Evolutionary conservation across 2,888 invertebrate genomes (phyloP), one percentile per base, ranked within the genome.

Genomic region (Zaprionus bogoriensis): DNA sequence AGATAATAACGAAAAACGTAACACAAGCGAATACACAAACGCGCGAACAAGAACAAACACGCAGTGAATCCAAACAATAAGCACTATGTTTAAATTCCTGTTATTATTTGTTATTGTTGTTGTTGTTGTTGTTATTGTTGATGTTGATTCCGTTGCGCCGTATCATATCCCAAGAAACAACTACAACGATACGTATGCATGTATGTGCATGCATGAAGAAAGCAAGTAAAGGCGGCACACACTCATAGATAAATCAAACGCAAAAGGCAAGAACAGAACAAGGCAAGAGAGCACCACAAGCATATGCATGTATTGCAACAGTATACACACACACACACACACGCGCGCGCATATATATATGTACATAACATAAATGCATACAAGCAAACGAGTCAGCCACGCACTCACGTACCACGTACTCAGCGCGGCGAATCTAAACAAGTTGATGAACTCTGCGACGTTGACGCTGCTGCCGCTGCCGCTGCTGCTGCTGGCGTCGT

Each of bases 361-460:
- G 63, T 51, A 67, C 32, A 71, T 45, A 41, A 5, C 32, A 39
- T n/a, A 39, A 27, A 66, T 57, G 55, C 46, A 76, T 14, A 59
- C 47, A 57, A 14, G 42, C 54, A 65, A 62, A 67, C 65, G 55
- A 75, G 58, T 61, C 69, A 86, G 66, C 60, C 73, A 77, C 70
- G 75, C 78, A 81, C 81, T 81, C 84, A 80, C 84, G 77, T 71
- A 73, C 70, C 84, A 80, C 84, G 77, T 71, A 73, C 71, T 70
- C 70, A 74, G 53, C 63, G 54, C 75, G 67, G 48, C 76, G 76
- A 82, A 88, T 87, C 87, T 87, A 87, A 87, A 86, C 88, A 87
- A 87, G 87, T 87, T 87, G 87, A 87, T 87, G 87, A 87, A 87
- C 87, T 87, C 86, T 87, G 67, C 67, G 68, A 72, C 74, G 72